Evolutionary conservation across 2,888 invertebrate genomes (phyloP).

Genomic region (Autographa pulchrina): DNA sequence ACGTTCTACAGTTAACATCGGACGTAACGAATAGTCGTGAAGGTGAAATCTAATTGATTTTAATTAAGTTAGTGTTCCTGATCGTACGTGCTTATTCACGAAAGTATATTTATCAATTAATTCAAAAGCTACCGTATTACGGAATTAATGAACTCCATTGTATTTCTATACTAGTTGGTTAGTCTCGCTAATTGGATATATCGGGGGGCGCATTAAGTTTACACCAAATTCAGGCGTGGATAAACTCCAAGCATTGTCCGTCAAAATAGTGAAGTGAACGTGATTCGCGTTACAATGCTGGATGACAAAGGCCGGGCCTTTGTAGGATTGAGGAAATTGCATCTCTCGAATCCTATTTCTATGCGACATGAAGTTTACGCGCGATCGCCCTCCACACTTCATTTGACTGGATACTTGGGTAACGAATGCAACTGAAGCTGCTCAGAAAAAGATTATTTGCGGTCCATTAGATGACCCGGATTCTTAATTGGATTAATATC

Average conservation of each 20-base stretch:
- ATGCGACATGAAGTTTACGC: constrained; percentile 66
- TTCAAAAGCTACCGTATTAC: constrained; percentile 18
- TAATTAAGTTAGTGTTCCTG: constrained; percentile 4
- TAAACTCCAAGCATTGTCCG: constrained; percentile 56
- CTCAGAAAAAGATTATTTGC: constrained; percentile 43
- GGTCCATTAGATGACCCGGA: constrained; percentile 43
- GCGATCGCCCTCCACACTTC: constrained; percentile 64
- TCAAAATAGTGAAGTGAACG: constrained; percentile 71
- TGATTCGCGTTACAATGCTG: constrained; percentile 74
- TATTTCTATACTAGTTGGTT: constrained; percentile 28
- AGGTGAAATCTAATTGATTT: constrained; percentile 1
- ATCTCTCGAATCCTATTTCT: constrained; percentile 77
- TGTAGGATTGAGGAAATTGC: constrained; percentile 79
- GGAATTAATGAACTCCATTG: constrained; percentile 27
- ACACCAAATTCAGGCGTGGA: constrained; percentile 25
- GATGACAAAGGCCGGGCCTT: constrained; percentile 71
- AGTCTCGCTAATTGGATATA: constrained; percentile 43
- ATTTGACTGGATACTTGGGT: constrained; percentile 54
- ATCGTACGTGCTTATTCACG: background rate
- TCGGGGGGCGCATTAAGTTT: constrained; percentile 36
- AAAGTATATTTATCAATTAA: constrained; percentile 5
- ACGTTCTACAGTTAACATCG: background rate
- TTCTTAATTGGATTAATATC: constrained; percentile 58
- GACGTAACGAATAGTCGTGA: background rate
- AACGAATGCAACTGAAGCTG: constrained; percentile 39